Evolutionary conservation across 2,113 vertebrate genomes (phyloP), one percentile per base, ranked within the genome.

Genomic region (Peucedramus taeniatus): DNA sequence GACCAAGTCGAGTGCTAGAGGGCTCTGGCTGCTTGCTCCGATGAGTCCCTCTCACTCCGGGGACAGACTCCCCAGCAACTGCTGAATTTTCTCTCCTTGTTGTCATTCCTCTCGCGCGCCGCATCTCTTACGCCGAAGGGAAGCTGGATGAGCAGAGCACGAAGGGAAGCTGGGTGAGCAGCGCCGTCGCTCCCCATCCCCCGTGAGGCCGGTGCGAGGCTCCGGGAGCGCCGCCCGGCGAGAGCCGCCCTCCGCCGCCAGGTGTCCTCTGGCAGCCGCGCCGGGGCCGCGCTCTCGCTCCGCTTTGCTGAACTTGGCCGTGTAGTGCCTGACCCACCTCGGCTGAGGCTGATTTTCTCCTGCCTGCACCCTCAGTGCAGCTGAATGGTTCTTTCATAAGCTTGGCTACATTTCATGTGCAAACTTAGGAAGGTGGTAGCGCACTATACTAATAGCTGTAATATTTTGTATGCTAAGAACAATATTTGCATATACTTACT

Each of bases 241-340:
- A 13, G 76, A 6, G 78, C 78, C 53, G 50, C 63, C 61, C 71
- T 63, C 63, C 53, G 71, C 89, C 76, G 47, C 61, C 68, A 80
- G 68, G 75, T 37, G 69, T 86, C 69, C 61, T 1, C 60, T 31
- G 47, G 45, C 40, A 40, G 89, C 81, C 42, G 63, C 35, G 31
- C 33, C 26, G 30, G 31, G 53, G 26, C 74, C 30, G 19, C 31
- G 19, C 17, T 53, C 56, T 1, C 10, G 3, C 33, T 6, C 30
- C 47, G 59, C 59, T 18, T 0, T 2, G 35, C 83, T 2, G 0
- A 26, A 4, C 50, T 7, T 27, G 31, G 26, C 40, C 35, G 14
- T 2, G 47, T 0, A 15, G 31, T 1, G 47, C 71, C 56, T 22
- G 63, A 69, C 56, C 63, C 87, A 9, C 26, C 79, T 30, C 56